A percentile compares a stretch with the other conserved stretches of the same genome.
These are phyloP conservation scores for Drosophila orosa DNA, from an alignment of 1,140 invertebrate genomes.

Conservation along the genomic window DNA sequence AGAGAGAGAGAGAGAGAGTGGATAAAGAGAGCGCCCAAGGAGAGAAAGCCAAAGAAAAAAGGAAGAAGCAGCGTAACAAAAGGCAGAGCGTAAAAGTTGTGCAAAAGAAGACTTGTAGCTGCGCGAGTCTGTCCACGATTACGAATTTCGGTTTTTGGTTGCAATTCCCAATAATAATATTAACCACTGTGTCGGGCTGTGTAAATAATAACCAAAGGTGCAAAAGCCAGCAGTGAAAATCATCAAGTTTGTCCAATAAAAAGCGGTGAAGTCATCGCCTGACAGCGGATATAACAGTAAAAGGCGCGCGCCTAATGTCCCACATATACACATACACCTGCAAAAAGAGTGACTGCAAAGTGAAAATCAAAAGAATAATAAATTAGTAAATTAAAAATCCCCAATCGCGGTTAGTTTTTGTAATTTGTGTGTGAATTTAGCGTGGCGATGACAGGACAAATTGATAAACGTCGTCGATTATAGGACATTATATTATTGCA, in stretches of 20 bases:
- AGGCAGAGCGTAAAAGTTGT: slow-evolving; percentile 70
- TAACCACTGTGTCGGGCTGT: background rate
- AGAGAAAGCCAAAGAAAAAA: slow-evolving; percentile 42
- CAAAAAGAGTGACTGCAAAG: slow-evolving; percentile 10
- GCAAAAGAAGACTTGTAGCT: slow-evolving; percentile 82
- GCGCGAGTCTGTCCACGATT: slow-evolving; percentile 53
- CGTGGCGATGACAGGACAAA: slow-evolving; percentile 19
- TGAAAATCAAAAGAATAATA: slow-evolving; percentile 9
- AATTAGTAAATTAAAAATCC: background rate
- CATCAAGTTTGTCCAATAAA: background rate
- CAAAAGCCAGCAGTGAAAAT: background rate
- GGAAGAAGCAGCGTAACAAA: slow-evolving; percentile 71
- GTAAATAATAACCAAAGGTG: slow-evolving; percentile 4
- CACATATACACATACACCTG: slow-evolving; percentile 24
- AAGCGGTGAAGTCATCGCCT: slow-evolving; percentile 27
- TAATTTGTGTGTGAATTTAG: background rate
- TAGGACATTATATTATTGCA: slow-evolving; percentile 52
- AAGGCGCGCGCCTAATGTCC: slow-evolving; percentile 39
- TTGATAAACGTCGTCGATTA: slow-evolving; percentile 38
- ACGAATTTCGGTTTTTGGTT: slow-evolving; percentile 51
- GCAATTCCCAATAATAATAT: slow-evolving; percentile 50
- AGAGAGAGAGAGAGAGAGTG: slow-evolving; percentile 12
- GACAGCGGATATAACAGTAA: slow-evolving; percentile 8
- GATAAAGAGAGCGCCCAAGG: slow-evolving; percentile 2
- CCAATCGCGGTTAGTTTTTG: background rate